Conservation (phyloP, 2,113 vertebrate genomes). For the Cervus canadensis region DNA sequence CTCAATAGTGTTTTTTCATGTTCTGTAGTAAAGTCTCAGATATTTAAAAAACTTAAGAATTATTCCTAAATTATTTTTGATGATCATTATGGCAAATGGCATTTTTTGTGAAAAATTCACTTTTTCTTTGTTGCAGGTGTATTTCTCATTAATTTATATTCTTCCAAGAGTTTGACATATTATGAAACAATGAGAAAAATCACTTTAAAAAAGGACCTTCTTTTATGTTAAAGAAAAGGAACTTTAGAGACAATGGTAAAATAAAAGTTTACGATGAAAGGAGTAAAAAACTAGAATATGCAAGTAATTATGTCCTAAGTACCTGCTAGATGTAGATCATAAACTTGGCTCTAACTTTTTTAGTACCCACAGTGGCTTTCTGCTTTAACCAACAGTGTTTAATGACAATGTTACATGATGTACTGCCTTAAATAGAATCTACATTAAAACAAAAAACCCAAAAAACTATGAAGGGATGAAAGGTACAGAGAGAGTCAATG, state of each 20-base stretch:
- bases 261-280: background rate
- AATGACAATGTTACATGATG: background rate
- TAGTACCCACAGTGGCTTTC: background rate
- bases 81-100: background rate
- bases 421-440: background rate
- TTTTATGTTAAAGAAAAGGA: background rate
- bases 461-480: background rate
- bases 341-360: background rate
- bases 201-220: background rate
- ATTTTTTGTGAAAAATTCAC: background rate
- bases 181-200: background rate
- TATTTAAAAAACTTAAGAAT: background rate
- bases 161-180: background rate
- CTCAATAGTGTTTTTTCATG: background rate
- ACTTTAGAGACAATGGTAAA: background rate
- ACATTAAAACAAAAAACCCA: background rate
- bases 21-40: background rate
- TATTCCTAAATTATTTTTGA: background rate
- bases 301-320: background rate
- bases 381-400: background rate
- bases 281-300: background rate
- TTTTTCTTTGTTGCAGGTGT: background rate
- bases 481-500: background rate
- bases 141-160: conserved; percentile 18
- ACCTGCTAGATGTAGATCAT: background rate